Base-by-base conservation (phyloP, 2,888 invertebrate species). In the Heliconius ismenius region DNA sequence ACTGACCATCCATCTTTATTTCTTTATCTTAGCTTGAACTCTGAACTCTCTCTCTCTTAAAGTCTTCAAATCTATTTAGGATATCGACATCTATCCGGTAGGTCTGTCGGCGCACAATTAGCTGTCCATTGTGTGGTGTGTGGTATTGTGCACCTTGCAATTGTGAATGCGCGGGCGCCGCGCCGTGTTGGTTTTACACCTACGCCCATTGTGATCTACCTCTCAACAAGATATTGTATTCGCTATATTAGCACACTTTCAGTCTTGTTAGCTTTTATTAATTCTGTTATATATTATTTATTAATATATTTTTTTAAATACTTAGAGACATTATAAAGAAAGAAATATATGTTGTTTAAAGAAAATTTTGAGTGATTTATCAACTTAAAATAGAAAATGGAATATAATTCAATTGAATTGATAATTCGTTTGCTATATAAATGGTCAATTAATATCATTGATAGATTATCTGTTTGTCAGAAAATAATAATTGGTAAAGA, bases 61-160 rank as follows among this genome's bases (percentile, higher is more conserved):
- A 62, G 11, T 54, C 18, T 62, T 73, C 6, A 64, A 73, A 72
- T 60, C 64, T 73, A 70, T 77, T 75, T 76, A 79, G 78, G 78
- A 76, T 81, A 78, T 80, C 54, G 79, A 79, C 75, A 73, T 63
- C 77, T 79, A 82, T 82, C 68, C 72, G 75, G 75, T 74, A 76
- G 79, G 76, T 86, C 84, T 92, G 92, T 93, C 92, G 90, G 88
- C 92, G 91, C 88, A 92, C 92, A 93, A 94, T 94, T 93, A 93
- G 91, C 89, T 82, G 82, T 85, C 89, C 87, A 92, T 93, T 92
- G 92, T 92, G 85, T 79, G 82, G n/a, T 70, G 32, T 77, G 78
- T 81, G 81, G 86, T 84, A 89, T 89, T 90, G 89, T 90, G 83
- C 81, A 78, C 81, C 80, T 78, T 79, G 84, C 85, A 78, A 81